A percentile compares a stretch with the other conserved stretches of the same genome.
Conservation (phyloP, 2,888 invertebrate species). For the Sericinus montela region DNA sequence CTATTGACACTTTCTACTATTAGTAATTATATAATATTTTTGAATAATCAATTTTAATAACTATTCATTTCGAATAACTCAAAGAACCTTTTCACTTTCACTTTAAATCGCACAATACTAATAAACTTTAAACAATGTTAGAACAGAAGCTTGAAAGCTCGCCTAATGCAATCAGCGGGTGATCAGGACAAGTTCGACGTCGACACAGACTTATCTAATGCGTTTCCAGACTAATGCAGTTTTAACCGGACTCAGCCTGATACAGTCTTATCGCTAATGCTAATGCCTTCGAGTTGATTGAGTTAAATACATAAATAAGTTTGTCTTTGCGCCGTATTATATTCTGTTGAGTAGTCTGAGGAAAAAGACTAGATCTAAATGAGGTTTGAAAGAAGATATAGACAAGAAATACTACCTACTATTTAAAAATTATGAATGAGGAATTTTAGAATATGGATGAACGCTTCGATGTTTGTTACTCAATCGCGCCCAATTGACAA, state of each 20-base stretch:
- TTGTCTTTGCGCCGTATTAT: not conserved
- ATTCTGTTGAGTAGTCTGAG: not conserved
- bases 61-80: not conserved
- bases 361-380: not conserved
- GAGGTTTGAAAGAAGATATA: no score
- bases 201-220: slow-evolving; percentile 24
- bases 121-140: slow-evolving; percentile 3
- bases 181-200: slow-evolving; percentile 25
- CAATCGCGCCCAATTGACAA: no score
- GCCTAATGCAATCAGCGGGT: slow-evolving; percentile 29
- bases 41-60: no score
- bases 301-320: slow-evolving; percentile 1
- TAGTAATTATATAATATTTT: no score
- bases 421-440: no score
- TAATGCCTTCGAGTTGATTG: not conserved
- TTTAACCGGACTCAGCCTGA: slow-evolving; percentile 10
- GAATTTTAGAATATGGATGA: no score
- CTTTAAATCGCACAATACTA: not conserved
- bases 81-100: not conserved
- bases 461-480: no score
- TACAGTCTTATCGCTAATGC: slow-evolving; percentile 7
- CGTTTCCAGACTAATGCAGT: slow-evolving; percentile 24
- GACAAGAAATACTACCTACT: no score
- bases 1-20: no score
- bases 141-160: slow-evolving; percentile 15